phyloP scores from a whole-genome alignment of 2,113 vertebrate species.

The Petrocephalus zakoni region DNA sequence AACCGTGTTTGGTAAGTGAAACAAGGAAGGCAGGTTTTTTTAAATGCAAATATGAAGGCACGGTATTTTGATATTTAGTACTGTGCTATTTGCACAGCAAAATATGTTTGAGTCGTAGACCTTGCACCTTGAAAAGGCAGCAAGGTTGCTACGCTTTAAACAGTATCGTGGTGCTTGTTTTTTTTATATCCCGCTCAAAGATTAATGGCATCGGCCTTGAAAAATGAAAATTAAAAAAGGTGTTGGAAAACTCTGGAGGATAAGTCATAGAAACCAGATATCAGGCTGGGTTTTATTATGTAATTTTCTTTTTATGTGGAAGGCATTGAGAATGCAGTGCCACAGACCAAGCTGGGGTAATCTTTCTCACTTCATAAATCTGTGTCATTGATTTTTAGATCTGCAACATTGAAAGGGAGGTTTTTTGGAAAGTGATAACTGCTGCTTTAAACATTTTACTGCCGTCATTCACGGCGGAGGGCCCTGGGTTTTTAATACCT shows the following conservation, averaged over 20 bases:
- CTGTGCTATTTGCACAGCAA: slow-evolving; percentile 1
- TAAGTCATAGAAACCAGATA: slow-evolving; percentile 20
- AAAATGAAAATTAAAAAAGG: slow-evolving; percentile 30
- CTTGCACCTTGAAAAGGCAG: slow-evolving; percentile 16
- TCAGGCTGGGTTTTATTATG: slow-evolving; percentile 27
- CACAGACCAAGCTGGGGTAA: slow-evolving; percentile 22
- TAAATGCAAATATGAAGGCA: background rate
- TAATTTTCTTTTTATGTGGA: slow-evolving; percentile 28
- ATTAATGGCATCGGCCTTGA: slow-evolving; percentile 26
- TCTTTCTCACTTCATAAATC: slow-evolving; percentile 30
- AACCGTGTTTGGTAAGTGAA: background rate
- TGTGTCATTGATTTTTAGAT: slow-evolving; percentile 31
- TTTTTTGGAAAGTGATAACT: slow-evolving; percentile 48
- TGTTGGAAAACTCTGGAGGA: slow-evolving; percentile 19
- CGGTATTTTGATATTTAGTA: background rate
- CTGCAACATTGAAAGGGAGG: slow-evolving; percentile 28
- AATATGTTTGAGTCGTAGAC: slow-evolving; percentile 17
- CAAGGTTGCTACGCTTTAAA: slow-evolving; percentile 24
- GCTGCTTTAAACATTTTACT: slow-evolving; percentile 58
- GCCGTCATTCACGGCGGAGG: slow-evolving; percentile 46
- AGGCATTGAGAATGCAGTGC: slow-evolving; percentile 19
- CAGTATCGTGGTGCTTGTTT: slow-evolving; percentile 10
- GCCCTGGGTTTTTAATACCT: slow-evolving; percentile 53
- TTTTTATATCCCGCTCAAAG: slow-evolving; percentile 20
- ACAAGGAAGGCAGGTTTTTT: background rate